Base-by-base conservation (phyloP, 2,797 vertebrate species). In the Phoebastria nigripes region DNA sequence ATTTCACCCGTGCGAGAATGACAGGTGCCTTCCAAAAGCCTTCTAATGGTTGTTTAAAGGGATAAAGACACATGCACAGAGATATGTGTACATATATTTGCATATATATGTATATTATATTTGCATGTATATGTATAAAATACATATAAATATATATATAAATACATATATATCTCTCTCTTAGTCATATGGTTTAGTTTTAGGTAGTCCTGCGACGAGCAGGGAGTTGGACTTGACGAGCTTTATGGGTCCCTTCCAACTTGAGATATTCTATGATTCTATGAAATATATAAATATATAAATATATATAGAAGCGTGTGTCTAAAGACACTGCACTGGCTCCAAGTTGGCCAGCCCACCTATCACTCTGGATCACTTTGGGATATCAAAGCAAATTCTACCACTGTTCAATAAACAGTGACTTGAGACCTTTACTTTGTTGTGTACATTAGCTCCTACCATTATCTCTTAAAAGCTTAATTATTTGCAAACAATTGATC, bases 401-500 rank as follows among this genome's bases (percentile, higher is more conserved):
- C 89, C 96, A 90, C 93, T 85, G 93, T 93, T 97, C 97, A 89
- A 97, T 94, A 97, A 97, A 97, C 83, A 96, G 88, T 65, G 95
- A 98, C 89, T 95, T 73, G 96, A 98, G 95, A 97, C 96, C 97
- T 97, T 73, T 79, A 96, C 96, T 98, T 97, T 96, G 97, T 95
- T 97, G 97, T 98, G 96, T 97, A 97, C 98, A 98, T 98, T 98
- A 98, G 97, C 96, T 97, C 97, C 81, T 94, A 97, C 97, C 97
- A 98, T 98, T 98, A 98, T 98, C 98, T 98, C 97, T 98, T 98
- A 98, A 98, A 98, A 98, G 98, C 98, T 98, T 98, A 98, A 98
- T 98, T 98, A 98, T 98, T 98, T 98, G 98, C 98, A 98, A 98
- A 98, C 98, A 98, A 98, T 98, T 98, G 98, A 98, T 98, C 98